These are phyloP conservation scores for Meda fulgida DNA, from an alignment of 2,797 vertebrate genomes.

Conservation along the genomic window DNA sequence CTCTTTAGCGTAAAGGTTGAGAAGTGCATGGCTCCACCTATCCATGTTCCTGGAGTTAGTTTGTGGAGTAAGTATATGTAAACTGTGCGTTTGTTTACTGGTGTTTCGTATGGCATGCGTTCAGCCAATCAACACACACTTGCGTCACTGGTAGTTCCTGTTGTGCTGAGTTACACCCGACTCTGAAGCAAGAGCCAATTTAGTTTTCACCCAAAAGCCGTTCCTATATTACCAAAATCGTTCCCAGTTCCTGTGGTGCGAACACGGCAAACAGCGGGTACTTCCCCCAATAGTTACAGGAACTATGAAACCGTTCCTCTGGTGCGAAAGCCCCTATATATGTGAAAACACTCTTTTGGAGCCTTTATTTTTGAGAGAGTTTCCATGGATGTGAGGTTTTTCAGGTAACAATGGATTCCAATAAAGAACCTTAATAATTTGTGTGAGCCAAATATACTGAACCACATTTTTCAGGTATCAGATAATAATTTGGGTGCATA, in stretches of 20 bases:
- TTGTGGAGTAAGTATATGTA: not conserved
- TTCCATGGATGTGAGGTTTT: not conserved
- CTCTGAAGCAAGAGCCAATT: not conserved
- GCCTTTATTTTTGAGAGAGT: not conserved
- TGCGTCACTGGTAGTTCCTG: not conserved
- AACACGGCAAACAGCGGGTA: too few relatives aligned
- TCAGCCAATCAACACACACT: too few relatives aligned
- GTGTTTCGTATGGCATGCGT: too few relatives aligned
- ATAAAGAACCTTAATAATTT: not conserved
- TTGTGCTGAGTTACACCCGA: too few relatives aligned
- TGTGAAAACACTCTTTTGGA: too few relatives aligned
- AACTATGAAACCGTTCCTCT: too few relatives aligned
- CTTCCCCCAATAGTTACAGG: too few relatives aligned
- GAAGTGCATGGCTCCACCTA: not conserved
- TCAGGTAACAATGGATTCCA: not conserved
- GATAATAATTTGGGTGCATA: not conserved
- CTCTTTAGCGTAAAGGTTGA: too few relatives aligned
- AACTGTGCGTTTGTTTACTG: not conserved
- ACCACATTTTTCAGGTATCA: not conserved
- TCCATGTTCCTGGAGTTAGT: not conserved
- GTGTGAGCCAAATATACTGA: not conserved
- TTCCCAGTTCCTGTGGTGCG: not conserved
- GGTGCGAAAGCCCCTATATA: too few relatives aligned
- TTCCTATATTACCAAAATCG: not conserved
- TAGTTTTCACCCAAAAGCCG: not conserved